Evolutionary conservation across 2,113 vertebrate genomes (phyloP), one percentile per base, ranked within the genome.

Genomic region (Melanerpes aurifrons): DNA sequence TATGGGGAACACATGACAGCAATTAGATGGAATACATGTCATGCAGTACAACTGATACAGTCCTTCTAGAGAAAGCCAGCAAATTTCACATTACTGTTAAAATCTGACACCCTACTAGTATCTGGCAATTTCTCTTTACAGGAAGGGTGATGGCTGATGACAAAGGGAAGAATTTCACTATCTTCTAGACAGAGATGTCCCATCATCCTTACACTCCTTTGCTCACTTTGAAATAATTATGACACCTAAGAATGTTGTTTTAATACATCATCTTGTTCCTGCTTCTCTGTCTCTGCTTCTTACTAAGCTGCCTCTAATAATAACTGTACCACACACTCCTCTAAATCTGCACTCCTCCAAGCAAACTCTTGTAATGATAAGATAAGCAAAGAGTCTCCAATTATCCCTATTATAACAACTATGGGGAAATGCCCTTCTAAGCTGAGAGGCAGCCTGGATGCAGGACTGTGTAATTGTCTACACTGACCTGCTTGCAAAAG

Each of bases 321-420:
- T 48, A 94, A 59, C n/a, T 75, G 47, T 72, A 73, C 64, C 77
- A 56, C 20, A 76, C 45, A 31, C 15, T 80, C 54, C 82, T 73
- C 87, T 86, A 96, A 69, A 93, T 92, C 71, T 50, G 25, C 59
- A 67, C 45, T 96, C 58, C 57, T 70, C 76, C 69, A 80, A 78
- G 74, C 31, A 95, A 96, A 91, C 70, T 95, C 84, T 95, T 94
- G 82, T 87, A 94, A 76, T 76, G 94, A 94, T 5, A 93, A 93
- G 87, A 95, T 83, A 87, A 93, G 94, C 79, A 93, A 96, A 96
- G 84, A 84, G 35, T 62, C 4, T 88, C 66, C 91, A 87, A 85
- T 89, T 96, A 95, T 83, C 45, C 74, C 78, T 80, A 31, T 86
- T 91, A 86, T 16, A 86, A 68, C 47, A 95, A 81, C 78, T 82